Base-by-base conservation (phyloP, 2,888 invertebrate genomes). In the Saturnia pavonia region DNA sequence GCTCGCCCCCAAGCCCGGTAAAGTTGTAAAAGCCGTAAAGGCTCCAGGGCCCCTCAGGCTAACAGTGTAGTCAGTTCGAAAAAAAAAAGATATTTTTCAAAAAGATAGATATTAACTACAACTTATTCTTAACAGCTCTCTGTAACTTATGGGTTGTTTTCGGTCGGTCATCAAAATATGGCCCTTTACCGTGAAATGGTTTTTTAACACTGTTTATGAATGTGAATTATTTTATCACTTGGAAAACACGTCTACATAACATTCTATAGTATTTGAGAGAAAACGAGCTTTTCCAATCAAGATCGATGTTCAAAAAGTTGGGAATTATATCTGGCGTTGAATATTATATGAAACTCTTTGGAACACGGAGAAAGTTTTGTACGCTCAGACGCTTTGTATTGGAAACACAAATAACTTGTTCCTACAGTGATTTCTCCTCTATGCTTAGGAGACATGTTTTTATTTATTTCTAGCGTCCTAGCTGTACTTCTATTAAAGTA, bases 361-460 rank as follows among this genome's bases (percentile, higher is more conserved):
- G 4, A 11, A 27, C 27, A 65, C 34, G 16, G 40, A n/a, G 65
- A 65, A 65, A 65, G 65, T 65, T 65, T 65, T 40, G 9, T 65
- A 40, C 34, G 54, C 22, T 19, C 19, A 8, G 60, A 7, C 69
- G 60, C 45, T 57, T 69, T 69, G 57, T 57, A 54, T 54, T 40
- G 54, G 68, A 40, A 40, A 34, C 34, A 25, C 22, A 48, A 54
- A 48, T n/a, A 48, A 34, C 27, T 68, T 68, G 22, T 51, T 68
- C 68, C 51, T 54, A 68, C 48, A 48, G 54, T 27, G 42, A 48
- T 45, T 51, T n/a, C 19, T n/a, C 48, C 40, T 68, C 40, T 40
- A 40, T 7, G 40, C n/a, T 40, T 65, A 65, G n/a, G 19, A 40
- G 8, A 40, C 9, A 27, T 6, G 19, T 22, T 34, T 40, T 63